A percentile compares a stretch with the other conserved stretches of the same genome.
phyloP scores from a whole-genome alignment of 2,888 invertebrate species.

The Chymomyza fuscimana region DNA sequence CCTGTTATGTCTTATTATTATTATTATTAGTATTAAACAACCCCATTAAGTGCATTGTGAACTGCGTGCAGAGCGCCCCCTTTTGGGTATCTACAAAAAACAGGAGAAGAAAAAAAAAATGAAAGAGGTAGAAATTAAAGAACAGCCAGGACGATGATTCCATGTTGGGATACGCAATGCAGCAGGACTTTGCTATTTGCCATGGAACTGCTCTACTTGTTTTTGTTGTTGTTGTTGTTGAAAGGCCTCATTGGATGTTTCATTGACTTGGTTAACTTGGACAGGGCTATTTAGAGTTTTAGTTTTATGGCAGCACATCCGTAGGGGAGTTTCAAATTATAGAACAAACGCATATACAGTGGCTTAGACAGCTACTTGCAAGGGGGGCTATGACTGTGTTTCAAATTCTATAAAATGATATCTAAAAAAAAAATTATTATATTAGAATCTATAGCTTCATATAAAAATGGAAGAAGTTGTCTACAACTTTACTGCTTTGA shows the following conservation, averaged over 20 bases:
- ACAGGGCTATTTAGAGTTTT: slow-evolving; percentile 31
- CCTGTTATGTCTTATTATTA: slow-evolving; percentile 39
- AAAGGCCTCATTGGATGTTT: neutral
- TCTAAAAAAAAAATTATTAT: no score
- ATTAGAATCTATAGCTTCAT: no score
- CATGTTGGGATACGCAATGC: slow-evolving; percentile 31
- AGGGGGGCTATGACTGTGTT: no score
- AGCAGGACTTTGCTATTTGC: neutral
- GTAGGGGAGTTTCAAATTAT: slow-evolving; percentile 42
- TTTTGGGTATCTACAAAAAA: slow-evolving; percentile 52
- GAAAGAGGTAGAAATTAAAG: slow-evolving; percentile 1
- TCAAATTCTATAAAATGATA: no score
- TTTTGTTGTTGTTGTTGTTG: neutral
- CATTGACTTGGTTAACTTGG: slow-evolving; percentile 14
- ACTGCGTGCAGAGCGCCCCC: slow-evolving; percentile 18
- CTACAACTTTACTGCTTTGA: no score
- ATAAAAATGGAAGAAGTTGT: no score
- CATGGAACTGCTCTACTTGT: neutral
- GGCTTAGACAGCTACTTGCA: no score
- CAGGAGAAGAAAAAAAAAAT: slow-evolving; percentile 18
- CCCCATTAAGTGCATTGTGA: slow-evolving; percentile 57
- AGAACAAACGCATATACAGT: slow-evolving; percentile 10
- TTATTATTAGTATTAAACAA: slow-evolving; percentile 69
- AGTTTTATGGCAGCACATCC: slow-evolving; percentile 38
- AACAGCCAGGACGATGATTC: slow-evolving; percentile 40